Conservation (phyloP, 1,140 invertebrate genomes). For the Andrena cerasifolii region DNA sequence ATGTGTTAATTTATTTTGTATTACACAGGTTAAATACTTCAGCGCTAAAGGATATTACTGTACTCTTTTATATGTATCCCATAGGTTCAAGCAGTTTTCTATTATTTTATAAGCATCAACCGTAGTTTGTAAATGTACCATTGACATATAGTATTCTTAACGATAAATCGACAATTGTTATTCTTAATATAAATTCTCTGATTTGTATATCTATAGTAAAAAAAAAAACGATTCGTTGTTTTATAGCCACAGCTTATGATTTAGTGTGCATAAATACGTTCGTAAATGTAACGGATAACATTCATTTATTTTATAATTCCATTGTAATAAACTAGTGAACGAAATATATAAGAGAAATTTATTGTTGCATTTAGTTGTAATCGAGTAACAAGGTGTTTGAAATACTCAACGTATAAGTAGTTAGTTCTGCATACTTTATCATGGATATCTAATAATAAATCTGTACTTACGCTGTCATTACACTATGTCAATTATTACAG, state of each 20-base stretch:
- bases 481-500: constrained; percentile 10
- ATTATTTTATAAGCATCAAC: constrained; percentile 44
- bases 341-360: constrained; percentile 14
- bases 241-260: constrained; percentile 14
- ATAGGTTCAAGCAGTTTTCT: constrained; percentile 23
- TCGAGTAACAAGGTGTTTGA: no score
- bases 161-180: constrained; percentile 30
- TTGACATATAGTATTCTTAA: constrained; percentile 35
- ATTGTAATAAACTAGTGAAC: constrained; percentile 30
- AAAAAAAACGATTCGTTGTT: constrained; percentile 21
- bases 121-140: constrained; percentile 30
- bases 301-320: constrained; percentile 29
- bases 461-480: not conserved
- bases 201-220: constrained; percentile 15
- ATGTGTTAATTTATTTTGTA: constrained; percentile 29
- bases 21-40: constrained; percentile 24
- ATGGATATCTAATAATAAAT: no score
- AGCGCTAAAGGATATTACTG: constrained; percentile 17
- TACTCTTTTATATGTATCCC: constrained; percentile 31
- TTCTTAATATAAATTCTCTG: constrained; percentile 21
- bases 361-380: constrained; percentile 23
- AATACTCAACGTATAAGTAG: no score
- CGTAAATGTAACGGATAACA: constrained; percentile 26
- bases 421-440: no score
- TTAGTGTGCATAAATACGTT: constrained; percentile 20